These are phyloP conservation scores for Potamilus streckersoni DNA, from an alignment of 1,140 invertebrate species.

Conservation along the genomic window DNA sequence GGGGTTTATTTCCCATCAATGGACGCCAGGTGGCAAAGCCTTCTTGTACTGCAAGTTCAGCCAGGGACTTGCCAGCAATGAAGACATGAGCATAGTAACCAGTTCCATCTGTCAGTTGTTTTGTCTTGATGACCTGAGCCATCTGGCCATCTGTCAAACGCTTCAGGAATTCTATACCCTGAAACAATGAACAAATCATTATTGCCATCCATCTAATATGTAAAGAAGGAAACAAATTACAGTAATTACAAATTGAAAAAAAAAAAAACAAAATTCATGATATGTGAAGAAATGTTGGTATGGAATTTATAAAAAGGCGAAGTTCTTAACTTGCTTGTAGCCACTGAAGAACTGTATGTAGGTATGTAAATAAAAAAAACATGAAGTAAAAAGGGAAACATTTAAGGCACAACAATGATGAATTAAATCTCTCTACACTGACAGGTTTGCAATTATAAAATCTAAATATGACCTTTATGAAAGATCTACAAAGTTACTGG, in stretches of 20 bases:
- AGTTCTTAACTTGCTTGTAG: too few species aligned
- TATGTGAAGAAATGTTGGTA: neutral
- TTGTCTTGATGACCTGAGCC: constrained; percentile 20
- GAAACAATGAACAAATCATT: constrained; percentile 8
- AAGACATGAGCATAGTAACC: constrained; percentile 41
- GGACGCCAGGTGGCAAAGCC: constrained; percentile 35
- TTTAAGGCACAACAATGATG: too few species aligned
- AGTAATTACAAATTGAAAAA: neutral
- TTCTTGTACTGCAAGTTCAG: constrained; percentile 33
- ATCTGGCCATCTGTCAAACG: constrained; percentile 35
- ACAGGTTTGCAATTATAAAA: too few species aligned
- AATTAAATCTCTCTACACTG: too few species aligned
- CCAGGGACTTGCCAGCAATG: constrained; percentile 25
- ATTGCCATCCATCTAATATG: too few species aligned
- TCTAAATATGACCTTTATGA: too few species aligned
- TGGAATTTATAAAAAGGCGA: neutral
- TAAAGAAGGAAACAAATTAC: neutral
- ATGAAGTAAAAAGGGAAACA: too few species aligned
- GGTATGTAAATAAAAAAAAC: too few species aligned
- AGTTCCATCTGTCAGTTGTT: constrained; percentile 27
- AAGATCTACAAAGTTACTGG: too few species aligned
- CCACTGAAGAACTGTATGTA: too few species aligned
- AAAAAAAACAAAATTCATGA: neutral
- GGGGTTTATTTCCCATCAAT: constrained; percentile 9
- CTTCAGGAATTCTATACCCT: constrained; percentile 36